Percentiles rank a stretch among this genome's conserved stretches.
Conservation (phyloP, 2,113 vertebrate genomes). For the Syngnathoides biaculeatus region DNA sequence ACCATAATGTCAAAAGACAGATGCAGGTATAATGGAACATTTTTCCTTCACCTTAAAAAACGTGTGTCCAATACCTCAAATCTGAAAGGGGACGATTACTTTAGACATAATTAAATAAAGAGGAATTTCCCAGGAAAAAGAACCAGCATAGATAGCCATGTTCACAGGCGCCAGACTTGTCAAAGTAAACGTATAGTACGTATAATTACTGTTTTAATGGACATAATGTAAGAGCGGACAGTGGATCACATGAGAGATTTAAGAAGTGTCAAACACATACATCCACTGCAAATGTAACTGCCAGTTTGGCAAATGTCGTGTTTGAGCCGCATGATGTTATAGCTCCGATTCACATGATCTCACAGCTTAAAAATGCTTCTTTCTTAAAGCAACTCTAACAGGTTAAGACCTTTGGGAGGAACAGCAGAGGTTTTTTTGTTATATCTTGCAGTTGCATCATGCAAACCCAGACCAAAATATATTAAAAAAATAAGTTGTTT, state of each 20-base stretch:
- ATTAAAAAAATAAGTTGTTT: not conserved
- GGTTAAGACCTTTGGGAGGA: slow-evolving; percentile 6
- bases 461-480: slow-evolving; percentile 32
- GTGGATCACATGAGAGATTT: slow-evolving; percentile 34
- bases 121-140: slow-evolving; percentile 18
- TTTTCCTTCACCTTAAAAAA: slow-evolving; percentile 1
- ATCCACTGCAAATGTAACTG: slow-evolving; percentile 24
- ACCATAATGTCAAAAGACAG: slow-evolving; percentile 26
- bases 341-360: slow-evolving; percentile 9
- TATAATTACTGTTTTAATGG: slow-evolving; percentile 22
- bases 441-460: slow-evolving; percentile 3
- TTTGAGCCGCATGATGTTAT: not conserved
- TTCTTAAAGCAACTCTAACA: not conserved
- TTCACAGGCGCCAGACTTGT: slow-evolving; percentile 28
- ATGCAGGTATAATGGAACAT: slow-evolving; percentile 16
- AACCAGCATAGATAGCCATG: slow-evolving; percentile 16
- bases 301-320: slow-evolving; percentile 27
- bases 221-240: slow-evolving; percentile 9
- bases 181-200: slow-evolving; percentile 18
- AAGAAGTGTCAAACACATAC: slow-evolving; percentile 23
- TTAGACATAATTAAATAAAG: not conserved
- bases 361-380: slow-evolving; percentile 9
- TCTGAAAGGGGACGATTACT: not conserved
- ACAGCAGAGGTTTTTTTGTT: not conserved
- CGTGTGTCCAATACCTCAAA: not conserved